Evolutionary conservation across 1,140 invertebrate genomes (phyloP), one percentile per base, ranked within the genome.

Genomic region (Ips typographus): DNA sequence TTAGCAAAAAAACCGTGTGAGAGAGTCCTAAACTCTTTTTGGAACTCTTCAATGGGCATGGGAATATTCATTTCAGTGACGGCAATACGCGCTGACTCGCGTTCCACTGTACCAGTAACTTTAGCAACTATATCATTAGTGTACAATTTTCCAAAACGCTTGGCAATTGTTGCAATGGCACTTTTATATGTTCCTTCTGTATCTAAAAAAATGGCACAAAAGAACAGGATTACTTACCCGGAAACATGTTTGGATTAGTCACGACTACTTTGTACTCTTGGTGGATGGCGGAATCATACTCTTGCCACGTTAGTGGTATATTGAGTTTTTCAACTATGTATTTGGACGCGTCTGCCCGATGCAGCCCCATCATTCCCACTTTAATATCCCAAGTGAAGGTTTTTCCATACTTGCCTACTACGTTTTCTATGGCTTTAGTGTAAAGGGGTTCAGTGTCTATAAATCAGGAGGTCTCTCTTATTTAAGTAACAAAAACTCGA

Each of bases 401-500:
- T 77, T 92, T 92, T 0, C 87, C 89, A 82, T 88, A 94, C 52
- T 83, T 81, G 44, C 83, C 83, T 74, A 89, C 82, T 39, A 94
- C 83, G 73, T 82, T 85, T 77, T 89, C 85, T 74, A 87, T 89
- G 22, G 86, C 87, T 78, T 87, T 76, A 44, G 90, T 89, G 75
- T 95, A 95, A 1, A 93, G 79, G n/a, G 76, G 78, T 81, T 95
- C 93, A 55, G 93, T 92, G 85, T 95, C 92, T 94, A 82, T 80
- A 78, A 78, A 5, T 1, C 44, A 55, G 44, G 44, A n/a, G 44
- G 44, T 41, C 7, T 40, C 47, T 67, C 8, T 52, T 53, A 42
- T 8, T 49, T 4, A 51, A 55, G 47, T 62, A 22, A 22, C 22
- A 22, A 47, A 6, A n/a, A n/a, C 5, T 47, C 44, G 44, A 6